These are phyloP conservation scores for Haemorhous mexicanus DNA, from an alignment of 2,113 vertebrate genomes.

Conservation along the genomic window DNA sequence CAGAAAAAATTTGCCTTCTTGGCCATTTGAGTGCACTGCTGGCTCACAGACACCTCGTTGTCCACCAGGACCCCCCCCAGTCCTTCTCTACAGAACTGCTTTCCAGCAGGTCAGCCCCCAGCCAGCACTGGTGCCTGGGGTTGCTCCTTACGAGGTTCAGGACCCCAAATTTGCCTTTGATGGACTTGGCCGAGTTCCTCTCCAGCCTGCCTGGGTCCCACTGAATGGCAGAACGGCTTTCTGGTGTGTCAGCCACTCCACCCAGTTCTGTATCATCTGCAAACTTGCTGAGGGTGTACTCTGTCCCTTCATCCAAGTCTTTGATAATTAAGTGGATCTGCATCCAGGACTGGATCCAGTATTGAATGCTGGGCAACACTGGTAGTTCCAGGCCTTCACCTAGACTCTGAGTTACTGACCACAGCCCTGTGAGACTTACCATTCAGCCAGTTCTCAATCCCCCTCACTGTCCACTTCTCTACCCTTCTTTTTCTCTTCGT, in stretches of 20 bases:
- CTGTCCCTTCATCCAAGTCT: background rate
- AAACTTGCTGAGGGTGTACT: background rate
- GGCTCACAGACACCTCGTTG: background rate
- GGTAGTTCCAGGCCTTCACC: background rate
- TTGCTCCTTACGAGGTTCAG: background rate
- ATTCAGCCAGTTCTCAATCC: background rate
- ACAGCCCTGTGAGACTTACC: too few relatives aligned
- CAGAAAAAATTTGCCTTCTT: background rate
- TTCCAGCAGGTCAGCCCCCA: background rate
- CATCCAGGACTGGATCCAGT: background rate
- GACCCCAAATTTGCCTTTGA: background rate
- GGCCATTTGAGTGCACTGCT: background rate
- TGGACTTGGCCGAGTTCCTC: background rate
- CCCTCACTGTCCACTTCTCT: background rate
- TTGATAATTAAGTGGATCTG: background rate
- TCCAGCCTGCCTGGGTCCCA: background rate
- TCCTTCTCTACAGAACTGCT: background rate
- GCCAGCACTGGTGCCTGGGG: background rate
- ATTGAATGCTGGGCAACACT: rapidly evolving
- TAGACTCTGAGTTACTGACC: too few relatives aligned
- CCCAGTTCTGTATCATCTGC: background rate
- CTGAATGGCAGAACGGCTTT: background rate
- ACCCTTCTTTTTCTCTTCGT: background rate
- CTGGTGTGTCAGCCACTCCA: background rate
- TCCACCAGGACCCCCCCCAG: background rate